Percentiles rank a stretch among this genome's conserved stretches.
These are phyloP conservation scores for Drosophila lacteicornis DNA, from an alignment of 1,140 invertebrate species.

Conservation along the genomic window DNA sequence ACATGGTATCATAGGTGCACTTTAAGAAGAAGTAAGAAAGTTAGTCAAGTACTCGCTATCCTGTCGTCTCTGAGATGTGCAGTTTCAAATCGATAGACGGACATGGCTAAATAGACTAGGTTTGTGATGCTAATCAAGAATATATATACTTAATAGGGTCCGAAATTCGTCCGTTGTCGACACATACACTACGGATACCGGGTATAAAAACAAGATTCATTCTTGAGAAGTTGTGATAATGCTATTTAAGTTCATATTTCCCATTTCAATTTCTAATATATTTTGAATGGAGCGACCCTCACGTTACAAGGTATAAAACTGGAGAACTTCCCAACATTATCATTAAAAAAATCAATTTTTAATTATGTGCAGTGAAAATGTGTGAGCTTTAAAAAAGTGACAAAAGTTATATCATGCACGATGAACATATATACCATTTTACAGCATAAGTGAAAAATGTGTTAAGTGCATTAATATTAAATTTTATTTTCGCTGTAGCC, in stretches of 20 bases:
- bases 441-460: conserved; percentile 71
- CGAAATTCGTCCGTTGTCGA: too few species aligned
- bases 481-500: conserved; percentile 55
- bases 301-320: conserved; percentile 6
- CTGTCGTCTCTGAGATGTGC: too few species aligned
- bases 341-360: conserved; percentile 75
- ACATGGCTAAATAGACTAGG: too few species aligned
- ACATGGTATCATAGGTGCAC: too few species aligned
- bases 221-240: not conserved
- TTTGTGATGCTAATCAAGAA: too few species aligned
- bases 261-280: not conserved
- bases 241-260: too few species aligned
- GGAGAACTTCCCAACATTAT: conserved; percentile 45
- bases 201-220: too few species aligned
- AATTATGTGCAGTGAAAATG: conserved; percentile 66
- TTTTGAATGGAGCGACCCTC: not conserved
- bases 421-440: conserved; percentile 41
- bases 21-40: too few species aligned
- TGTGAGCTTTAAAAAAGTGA: conserved; percentile 35
- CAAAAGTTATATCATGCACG: conserved; percentile 30
- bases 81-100: too few species aligned
- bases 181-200: too few species aligned
- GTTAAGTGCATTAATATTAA: conserved; percentile 78
- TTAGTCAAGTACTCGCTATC: too few species aligned
- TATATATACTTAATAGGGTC: too few species aligned